phyloP scores from a whole-genome alignment of 1,140 invertebrate genomes.

The Nebria ingens region DNA sequence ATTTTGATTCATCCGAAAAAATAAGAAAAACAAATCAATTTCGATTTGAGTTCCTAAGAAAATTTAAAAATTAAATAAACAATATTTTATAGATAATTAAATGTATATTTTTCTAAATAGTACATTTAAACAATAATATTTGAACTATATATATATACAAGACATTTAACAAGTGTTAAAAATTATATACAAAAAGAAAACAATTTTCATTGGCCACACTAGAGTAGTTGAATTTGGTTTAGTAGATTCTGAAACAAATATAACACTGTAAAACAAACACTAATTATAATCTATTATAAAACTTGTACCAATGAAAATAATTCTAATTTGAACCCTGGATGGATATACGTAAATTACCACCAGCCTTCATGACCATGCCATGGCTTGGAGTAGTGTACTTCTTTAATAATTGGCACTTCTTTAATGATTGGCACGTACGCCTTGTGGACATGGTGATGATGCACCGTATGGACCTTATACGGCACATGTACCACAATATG shows the following conservation, averaged over 20 bases:
- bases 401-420: conserved; percentile 33
- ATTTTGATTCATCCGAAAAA: no score
- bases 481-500: conserved; percentile 50
- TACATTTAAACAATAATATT: no score
- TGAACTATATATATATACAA: no score
- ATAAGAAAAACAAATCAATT: no score
- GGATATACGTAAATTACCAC: neutral
- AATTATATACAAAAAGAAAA: neutral
- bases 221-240: no score
- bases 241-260: neutral
- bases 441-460: conserved; percentile 53
- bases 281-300: neutral
- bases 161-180: no score
- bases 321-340: neutral
- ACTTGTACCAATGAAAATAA: neutral
- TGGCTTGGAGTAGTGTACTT: conserved; percentile 10
- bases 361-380: neutral
- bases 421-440: conserved; percentile 39
- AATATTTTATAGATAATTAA: no score
- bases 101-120: no score
- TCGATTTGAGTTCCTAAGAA: no score
- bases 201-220: neutral
- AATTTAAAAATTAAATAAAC: no score
- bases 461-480: conserved; percentile 52
- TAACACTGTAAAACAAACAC: neutral